Evolutionary conservation across 1,140 invertebrate genomes (phyloP), one percentile per base, ranked within the genome.

Genomic region (Frieseomelitta varia): DNA sequence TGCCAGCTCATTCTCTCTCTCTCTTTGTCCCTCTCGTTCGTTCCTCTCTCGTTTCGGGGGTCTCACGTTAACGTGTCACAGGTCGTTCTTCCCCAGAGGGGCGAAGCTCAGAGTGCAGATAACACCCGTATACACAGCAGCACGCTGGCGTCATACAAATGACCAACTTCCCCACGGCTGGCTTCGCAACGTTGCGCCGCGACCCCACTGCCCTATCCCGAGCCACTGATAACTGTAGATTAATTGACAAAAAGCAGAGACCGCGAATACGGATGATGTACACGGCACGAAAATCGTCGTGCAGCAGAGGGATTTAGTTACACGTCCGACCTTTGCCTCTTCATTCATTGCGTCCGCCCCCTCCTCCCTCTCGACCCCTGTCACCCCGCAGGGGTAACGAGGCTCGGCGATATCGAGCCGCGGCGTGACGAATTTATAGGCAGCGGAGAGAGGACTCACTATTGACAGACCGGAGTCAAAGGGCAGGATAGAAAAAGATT

Each of bases 231-330:
- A 90, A 90, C 83, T 87, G 55, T 51, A 83, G 85, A 90, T 90
- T 90, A 89, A 90, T 89, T 87, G 88, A 90, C 88, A 89, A 89
- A 90, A 90, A 89, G 75, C 88, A 58, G 80, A 72, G 85, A 39
- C 72, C 85, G 75, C 81, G 80, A 90, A 89, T 88, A 81, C 71
- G 79, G 56, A 87, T 77, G 81, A 79, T 75, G 34, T 87, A 85
- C 82, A 79, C 63, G 67, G 79, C 73, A 24, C 67, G 84, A 81
- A 88, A 88, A 86, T 86, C 69, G 77, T 39, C 63, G 63, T 53
- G 72, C 67, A 65, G 21, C 65, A 39, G 30, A 24, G 27, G 71
- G 69, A 72, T 75, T 24, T 39, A 27, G 74, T 77, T 77, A 61
- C 74, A 39, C 74, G 73, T 75, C 39, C 53, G 53, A 84, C 34